Evolutionary conservation across 2,888 invertebrate species (phyloP), one percentile per base, ranked within the genome.

Genomic region (Rhingia rostrata): DNA sequence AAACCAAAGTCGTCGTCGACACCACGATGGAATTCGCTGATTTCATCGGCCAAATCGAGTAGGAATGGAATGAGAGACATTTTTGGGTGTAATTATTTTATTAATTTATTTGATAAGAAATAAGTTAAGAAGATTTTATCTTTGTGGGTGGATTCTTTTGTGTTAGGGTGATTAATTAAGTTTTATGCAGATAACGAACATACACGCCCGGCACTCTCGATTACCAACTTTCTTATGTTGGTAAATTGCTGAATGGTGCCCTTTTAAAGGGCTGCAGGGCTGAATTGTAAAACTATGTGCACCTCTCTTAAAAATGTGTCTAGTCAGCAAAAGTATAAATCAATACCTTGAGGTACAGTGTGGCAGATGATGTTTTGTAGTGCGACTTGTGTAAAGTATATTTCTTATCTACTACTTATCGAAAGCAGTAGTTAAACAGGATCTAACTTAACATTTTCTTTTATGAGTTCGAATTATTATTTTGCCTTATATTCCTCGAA

Each of bases 51-150:
- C 86, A 89, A 87, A 74, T 89, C 88, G 77, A 88, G 87, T 79
- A 88, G 87, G 61, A 89, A 88, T 81, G 88, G 88, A 87, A 88
- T 88, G 39, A 89, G 86, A 33, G 88, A 89, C 88, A 89, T 89
- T 80, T 84, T 87, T 63, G 54, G 33, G 54, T 75, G 45, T 79
- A 14, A 32, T 12, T 12, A n/a, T 51, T 45, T 61, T 6, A 22
- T 22, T 2, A 22, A 22, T 22, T 41, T 51, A 7, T 35, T 63
- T 41, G 22, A 30, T 35, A 10, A 58, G 32, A n/a, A 37, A 39
- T 56, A 4, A 37, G 63, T 33, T 53, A 45, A 14, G 12, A 30
- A 33, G 33, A 35, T 39, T 10, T 39, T 12, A 12, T 45, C n/a
- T 54, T 45, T 67, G 9, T 45, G 51, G 14, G 43, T 63, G 45